These are phyloP conservation scores for Danaus chrysippus DNA, from an alignment of 2,888 invertebrate genomes.

Conservation along the genomic window DNA sequence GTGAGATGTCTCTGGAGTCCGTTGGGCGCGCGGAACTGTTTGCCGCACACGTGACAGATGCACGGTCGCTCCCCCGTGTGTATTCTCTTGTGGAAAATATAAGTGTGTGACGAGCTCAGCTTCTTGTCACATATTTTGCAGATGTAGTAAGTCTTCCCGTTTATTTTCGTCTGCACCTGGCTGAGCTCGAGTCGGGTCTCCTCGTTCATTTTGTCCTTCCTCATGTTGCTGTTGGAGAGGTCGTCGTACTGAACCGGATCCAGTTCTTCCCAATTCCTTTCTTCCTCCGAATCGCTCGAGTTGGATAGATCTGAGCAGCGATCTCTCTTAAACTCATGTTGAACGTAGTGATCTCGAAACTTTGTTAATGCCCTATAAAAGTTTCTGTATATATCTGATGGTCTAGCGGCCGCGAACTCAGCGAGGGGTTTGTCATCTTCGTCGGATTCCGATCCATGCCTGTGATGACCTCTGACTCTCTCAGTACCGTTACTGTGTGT, in stretches of 20 bases:
- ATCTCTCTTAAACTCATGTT: constrained; percentile 36
- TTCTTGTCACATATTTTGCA: constrained; percentile 80
- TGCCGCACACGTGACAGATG: constrained; percentile 83
- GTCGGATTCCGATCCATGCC: constrained; percentile 22
- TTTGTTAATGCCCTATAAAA: constrained; percentile 56
- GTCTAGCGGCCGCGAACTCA: constrained; percentile 38
- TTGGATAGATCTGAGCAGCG: constrained; percentile 45
- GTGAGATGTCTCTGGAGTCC: constrained; percentile 80
- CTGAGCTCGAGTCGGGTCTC: constrained; percentile 52
- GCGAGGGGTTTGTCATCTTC: constrained; percentile 55
- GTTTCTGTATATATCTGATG: constrained; percentile 40
- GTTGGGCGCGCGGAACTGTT: constrained; percentile 82
- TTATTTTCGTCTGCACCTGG: constrained; percentile 54
- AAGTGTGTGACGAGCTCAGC: constrained; percentile 81
- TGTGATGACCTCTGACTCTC: not conserved
- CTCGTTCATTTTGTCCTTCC: constrained; percentile 55
- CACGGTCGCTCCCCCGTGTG: constrained; percentile 83
- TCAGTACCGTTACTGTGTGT: constrained; percentile 12
- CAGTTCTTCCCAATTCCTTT: constrained; percentile 11
- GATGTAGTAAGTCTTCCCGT: constrained; percentile 76
- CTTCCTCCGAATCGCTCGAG: constrained; percentile 42
- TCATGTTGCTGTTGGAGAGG: constrained; percentile 56
- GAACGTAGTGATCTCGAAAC: constrained; percentile 55
- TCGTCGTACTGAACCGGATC: constrained; percentile 55
- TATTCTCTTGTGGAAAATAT: constrained; percentile 80